Evolutionary conservation across 2,888 invertebrate genomes (phyloP).

Genomic region (Anthophora plumipes): DNA sequence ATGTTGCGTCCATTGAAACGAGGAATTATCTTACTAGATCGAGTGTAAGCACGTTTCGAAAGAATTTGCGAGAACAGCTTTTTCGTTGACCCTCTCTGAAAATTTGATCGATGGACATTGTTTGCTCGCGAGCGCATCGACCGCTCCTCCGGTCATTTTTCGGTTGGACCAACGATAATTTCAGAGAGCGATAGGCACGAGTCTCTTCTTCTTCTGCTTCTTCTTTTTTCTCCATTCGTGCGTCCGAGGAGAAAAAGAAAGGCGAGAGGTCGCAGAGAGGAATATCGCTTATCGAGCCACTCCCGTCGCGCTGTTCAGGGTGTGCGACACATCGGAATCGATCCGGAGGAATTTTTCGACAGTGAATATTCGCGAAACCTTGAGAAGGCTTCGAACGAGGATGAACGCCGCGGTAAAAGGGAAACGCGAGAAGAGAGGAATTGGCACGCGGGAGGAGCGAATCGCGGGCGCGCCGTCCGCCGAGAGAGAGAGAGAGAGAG

Average conservation of each 20-base stretch:
- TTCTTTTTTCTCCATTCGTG: too few species aligned
- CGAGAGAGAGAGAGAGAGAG: background rate
- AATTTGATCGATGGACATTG: background rate
- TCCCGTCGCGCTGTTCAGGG: background rate
- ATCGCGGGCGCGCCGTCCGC: background rate
- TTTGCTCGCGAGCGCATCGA: background rate
- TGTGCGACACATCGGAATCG: background rate
- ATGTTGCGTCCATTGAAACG: slow-evolving; percentile 2
- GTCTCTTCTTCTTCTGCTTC: too few species aligned
- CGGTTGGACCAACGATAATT: background rate
- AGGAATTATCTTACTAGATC: slow-evolving; percentile 1
- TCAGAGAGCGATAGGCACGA: background rate
- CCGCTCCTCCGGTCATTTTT: slow-evolving; percentile 4
- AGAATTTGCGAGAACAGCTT: background rate
- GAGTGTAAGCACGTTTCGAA: background rate
- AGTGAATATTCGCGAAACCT: background rate
- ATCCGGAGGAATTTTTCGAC: background rate
- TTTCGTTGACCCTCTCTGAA: background rate
- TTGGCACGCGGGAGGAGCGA: background rate
- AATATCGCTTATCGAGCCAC: slow-evolving; percentile 4
- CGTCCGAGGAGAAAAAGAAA: background rate
- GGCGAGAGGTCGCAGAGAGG: slow-evolving; percentile 2
- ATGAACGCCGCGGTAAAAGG: background rate
- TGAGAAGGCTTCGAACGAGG: background rate
- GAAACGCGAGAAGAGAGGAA: too few species aligned